phyloP scores from a whole-genome alignment of 2,113 vertebrate genomes.

The Electrona antarctica region DNA sequence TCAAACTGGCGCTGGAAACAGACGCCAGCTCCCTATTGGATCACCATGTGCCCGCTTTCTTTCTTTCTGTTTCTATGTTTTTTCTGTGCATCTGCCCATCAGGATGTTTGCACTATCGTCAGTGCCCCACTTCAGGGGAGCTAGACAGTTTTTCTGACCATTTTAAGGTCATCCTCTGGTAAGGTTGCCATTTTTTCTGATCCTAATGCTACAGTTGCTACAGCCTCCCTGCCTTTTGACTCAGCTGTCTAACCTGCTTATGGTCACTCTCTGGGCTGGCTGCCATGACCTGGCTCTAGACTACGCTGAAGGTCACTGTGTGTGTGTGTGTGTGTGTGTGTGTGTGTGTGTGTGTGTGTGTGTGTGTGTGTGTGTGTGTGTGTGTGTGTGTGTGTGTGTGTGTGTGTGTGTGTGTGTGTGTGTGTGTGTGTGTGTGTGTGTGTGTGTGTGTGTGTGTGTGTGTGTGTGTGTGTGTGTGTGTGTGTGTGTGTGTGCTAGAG shows the following conservation, averaged over 20 bases:
- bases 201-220: conserved; percentile 38
- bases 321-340: background rate
- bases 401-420: conserved; percentile 9
- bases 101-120: no score
- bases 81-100: no score
- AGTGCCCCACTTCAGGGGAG: no score
- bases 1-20: no score
- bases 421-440: conserved; percentile 23
- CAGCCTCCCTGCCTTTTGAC: conserved; percentile 48
- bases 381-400: conserved; percentile 20
- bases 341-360: background rate
- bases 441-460: background rate
- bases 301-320: conserved; percentile 58
- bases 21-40: no score
- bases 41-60: no score
- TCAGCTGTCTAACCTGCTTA: conserved; percentile 63
- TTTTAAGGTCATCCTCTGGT: conserved; percentile 39
- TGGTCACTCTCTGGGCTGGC: conserved; percentile 50
- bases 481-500: background rate
- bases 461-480: conserved; percentile 10
- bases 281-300: conserved; percentile 37
- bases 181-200: conserved; percentile 18
- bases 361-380: conserved; percentile 19
- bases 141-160: conserved; percentile 27
- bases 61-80: no score